These are phyloP conservation scores for Copidosoma floridanum DNA, from an alignment of 1,140 invertebrate species.

Conservation along the genomic window DNA sequence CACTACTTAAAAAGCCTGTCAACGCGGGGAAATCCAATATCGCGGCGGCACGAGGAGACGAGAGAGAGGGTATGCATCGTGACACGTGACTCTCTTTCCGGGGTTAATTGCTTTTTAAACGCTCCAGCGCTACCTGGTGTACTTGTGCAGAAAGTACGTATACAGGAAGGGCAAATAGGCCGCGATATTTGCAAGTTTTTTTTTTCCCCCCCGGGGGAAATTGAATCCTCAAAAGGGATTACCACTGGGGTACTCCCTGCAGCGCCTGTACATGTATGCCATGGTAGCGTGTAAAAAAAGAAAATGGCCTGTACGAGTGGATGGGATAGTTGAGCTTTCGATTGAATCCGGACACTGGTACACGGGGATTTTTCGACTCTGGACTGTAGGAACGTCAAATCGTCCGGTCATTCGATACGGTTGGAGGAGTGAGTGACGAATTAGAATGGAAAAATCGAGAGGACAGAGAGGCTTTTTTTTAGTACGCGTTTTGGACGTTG, in stretches of 20 bases:
- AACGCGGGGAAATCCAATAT: no score
- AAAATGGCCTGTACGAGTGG: background rate
- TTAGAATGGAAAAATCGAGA: background rate
- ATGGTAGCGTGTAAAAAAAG: background rate
- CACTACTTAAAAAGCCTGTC: no score
- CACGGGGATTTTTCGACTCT: background rate
- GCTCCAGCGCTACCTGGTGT: no score
- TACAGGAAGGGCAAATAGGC: background rate
- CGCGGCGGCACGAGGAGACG: no score
- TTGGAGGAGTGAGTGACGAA: background rate
- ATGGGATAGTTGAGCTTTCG: background rate
- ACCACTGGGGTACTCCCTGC: background rate
- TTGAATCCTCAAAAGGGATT: constrained; percentile 1
- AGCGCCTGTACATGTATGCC: no score
- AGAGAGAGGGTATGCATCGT: no score
- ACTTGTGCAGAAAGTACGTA: no score
- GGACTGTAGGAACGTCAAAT: background rate
- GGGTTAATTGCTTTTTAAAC: background rate
- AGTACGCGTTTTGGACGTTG: background rate
- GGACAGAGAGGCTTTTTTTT: no score
- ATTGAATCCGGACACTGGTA: constrained; percentile 8
- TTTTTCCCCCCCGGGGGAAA: constrained; percentile 5
- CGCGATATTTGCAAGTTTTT: background rate
- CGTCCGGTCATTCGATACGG: background rate
- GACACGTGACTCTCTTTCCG: no score